Conservation (phyloP, 1,140 invertebrate species). For the Drosophila parvula region DNA sequence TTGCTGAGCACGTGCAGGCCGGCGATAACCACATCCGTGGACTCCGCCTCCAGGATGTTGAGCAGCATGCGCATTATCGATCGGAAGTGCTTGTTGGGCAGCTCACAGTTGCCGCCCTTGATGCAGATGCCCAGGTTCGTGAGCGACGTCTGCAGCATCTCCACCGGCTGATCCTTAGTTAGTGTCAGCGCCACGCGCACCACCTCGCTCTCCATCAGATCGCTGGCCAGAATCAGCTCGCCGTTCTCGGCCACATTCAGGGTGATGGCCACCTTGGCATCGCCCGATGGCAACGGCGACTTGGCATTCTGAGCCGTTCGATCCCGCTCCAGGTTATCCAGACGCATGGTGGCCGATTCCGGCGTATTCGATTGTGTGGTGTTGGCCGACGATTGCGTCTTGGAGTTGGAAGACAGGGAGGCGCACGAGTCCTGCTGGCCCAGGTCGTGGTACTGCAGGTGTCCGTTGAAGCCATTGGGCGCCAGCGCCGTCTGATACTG, state of each 20-base stretch:
- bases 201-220: conserved; percentile 84
- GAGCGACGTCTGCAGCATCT: conserved; percentile 76
- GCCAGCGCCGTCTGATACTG: conserved; percentile 87
- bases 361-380: conserved; percentile 84
- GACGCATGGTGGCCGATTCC: conserved; percentile 81
- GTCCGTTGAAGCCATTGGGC: conserved; percentile 85
- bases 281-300: conserved; percentile 45
- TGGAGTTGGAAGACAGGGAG: conserved; percentile 79
- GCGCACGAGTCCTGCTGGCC: conserved; percentile 76
- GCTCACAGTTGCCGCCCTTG: conserved; percentile 84
- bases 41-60: conserved; percentile 89
- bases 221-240: conserved; percentile 78
- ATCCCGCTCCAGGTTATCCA: conserved; percentile 63
- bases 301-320: conserved; percentile 26
- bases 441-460: conserved; percentile 80
- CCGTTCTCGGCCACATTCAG: conserved; percentile 63
- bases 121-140: conserved; percentile 84
- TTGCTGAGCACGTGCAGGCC: conserved; percentile 91
- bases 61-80: conserved; percentile 90
- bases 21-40: conserved; percentile 89
- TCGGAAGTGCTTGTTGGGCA: conserved; percentile 86
- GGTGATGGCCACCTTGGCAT: conserved; percentile 24
- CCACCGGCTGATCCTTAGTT: conserved; percentile 70
- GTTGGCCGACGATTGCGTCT: conserved; percentile 83
- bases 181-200: conserved; percentile 78